These are phyloP conservation scores for Heliconius himera DNA, from an alignment of 1,140 invertebrate genomes.

Conservation along the genomic window DNA sequence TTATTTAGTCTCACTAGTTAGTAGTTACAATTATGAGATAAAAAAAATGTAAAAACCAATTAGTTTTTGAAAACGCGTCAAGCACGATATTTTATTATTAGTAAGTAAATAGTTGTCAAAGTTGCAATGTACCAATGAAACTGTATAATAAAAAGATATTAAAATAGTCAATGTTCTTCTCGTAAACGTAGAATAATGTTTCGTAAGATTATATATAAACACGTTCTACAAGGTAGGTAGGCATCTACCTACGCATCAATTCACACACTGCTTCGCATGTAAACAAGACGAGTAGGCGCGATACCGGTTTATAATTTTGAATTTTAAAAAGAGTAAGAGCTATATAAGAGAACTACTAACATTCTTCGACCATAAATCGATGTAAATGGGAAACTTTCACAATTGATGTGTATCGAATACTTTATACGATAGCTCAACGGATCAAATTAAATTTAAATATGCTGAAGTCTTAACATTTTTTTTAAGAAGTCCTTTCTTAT, in stretches of 20 bases:
- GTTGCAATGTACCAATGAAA: neutral
- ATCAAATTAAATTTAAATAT: neutral
- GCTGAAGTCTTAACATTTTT: neutral
- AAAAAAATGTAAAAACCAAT: neutral
- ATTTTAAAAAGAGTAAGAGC: slow-evolving; percentile 27
- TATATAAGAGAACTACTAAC: slow-evolving; percentile 28
- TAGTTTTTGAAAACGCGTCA: neutral
- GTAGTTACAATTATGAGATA: neutral
- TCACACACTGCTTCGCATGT: slow-evolving; percentile 16
- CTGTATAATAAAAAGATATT: neutral
- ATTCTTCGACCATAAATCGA: slow-evolving; percentile 40
- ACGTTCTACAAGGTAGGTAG: neutral
- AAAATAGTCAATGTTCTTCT: neutral
- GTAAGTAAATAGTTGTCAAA: neutral
- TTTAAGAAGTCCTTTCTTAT: neutral
- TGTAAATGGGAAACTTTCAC: slow-evolving; percentile 28
- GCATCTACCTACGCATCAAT: slow-evolving; percentile 12
- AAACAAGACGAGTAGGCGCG: slow-evolving; percentile 25
- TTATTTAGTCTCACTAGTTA: neutral
- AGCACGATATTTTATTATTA: neutral
- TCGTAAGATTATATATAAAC: slow-evolving; percentile 16
- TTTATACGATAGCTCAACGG: neutral
- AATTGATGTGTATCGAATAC: neutral
- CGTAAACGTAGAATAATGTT: neutral
- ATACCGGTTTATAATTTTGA: slow-evolving; percentile 34